Conservation (phyloP, 2,113 vertebrate genomes). For the Crypturellus undulatus region DNA sequence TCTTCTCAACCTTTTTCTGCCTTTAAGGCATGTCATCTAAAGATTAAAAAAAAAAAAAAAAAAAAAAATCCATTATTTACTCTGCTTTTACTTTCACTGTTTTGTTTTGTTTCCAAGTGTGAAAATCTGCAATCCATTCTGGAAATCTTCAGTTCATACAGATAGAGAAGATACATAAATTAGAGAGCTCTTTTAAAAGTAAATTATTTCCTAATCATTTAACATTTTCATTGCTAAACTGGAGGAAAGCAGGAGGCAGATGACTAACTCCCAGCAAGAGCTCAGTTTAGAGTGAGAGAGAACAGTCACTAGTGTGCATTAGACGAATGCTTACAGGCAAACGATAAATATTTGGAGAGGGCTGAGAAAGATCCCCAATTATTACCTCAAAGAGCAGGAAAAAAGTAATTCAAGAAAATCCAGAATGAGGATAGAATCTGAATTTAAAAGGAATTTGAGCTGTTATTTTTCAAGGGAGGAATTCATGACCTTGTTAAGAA, state of each 20-base stretch:
- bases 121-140: background rate
- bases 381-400: background rate
- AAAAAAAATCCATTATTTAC: background rate
- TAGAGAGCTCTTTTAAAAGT: background rate
- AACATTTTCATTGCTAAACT: background rate
- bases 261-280: background rate
- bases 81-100: background rate
- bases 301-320: background rate
- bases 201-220: background rate
- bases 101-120: background rate
- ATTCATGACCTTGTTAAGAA: background rate
- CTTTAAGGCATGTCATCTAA: background rate
- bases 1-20: background rate
- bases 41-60: background rate
- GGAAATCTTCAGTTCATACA: background rate
- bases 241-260: background rate
- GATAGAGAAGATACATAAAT: background rate
- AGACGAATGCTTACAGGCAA: background rate
- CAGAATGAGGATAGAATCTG: background rate
- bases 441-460: background rate
- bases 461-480: background rate
- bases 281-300: background rate
- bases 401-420: background rate
- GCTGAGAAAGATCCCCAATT: background rate
- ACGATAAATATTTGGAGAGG: accelerated